Evolutionary conservation across 2,113 vertebrate genomes (phyloP).

Genomic region (Saimiri boliviensis): DNA sequence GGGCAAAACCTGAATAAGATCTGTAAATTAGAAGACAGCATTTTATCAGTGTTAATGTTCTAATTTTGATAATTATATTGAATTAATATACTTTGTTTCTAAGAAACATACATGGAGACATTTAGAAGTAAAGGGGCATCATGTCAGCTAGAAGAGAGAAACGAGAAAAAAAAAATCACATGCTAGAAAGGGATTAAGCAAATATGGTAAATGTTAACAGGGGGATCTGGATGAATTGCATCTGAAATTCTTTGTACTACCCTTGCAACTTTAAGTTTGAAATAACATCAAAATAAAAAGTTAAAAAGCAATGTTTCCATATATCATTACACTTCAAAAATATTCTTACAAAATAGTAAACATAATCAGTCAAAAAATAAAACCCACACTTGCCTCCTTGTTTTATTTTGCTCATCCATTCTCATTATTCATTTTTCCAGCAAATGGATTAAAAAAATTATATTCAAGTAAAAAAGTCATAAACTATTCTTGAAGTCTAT

Average conservation of each 20-base stretch:
- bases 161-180: too few relatives aligned
- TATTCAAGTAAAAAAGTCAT: background rate
- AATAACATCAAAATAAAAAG: background rate
- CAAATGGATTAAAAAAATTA: background rate
- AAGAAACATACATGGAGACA: background rate
- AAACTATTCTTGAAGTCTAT: background rate
- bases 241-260: background rate
- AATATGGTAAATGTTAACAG: background rate
- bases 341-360: slow-evolving; percentile 27
- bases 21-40: background rate
- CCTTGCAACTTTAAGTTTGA: background rate
- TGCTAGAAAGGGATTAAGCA: background rate
- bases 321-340: slow-evolving; percentile 25
- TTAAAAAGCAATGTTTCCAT: background rate
- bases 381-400: background rate
- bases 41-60: background rate
- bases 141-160: background rate
- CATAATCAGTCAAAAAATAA: background rate
- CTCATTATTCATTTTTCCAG: background rate
- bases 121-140: background rate
- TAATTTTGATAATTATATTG: background rate
- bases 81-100: background rate
- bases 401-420: background rate
- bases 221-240: background rate
- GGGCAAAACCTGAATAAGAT: background rate